Base-by-base conservation (phyloP, 2,113 vertebrate species). In the Circaetus gallicus region DNA sequence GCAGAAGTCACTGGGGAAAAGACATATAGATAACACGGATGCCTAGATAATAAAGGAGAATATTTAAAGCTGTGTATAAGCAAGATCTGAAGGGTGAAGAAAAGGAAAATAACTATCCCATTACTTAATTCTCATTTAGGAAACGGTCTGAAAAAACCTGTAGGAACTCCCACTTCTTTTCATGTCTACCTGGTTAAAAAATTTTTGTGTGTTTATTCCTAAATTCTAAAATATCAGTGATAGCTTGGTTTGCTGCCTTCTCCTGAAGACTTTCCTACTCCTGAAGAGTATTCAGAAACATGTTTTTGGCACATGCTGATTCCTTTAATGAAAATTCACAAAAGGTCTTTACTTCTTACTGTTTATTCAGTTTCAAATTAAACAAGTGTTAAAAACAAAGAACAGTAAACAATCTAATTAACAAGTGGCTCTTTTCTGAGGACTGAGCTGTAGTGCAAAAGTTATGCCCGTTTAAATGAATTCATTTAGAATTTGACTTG, bases 371-470 rank as follows among this genome's bases (percentile, higher is more conserved):
- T 77, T 97, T 94, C 55, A 79, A 62, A 78, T 93, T 61, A 77
- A 90, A 38, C 22, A 82, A 71, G 29, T 72, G 47, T 70, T 89
- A 73, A 90, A 90, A 93, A 66, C 61, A 91, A 94, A 74, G 76
- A 91, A 70, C 32, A 79, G 31, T 89, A 91, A 84, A 93, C 78
- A 76, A 66, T 83, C 71, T 91, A 78, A 92, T 95, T 95, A 93
- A 61, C 28, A 69, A 92, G 34, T n/a, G 58, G 17, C 81, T 72
- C 40, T 86, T 90, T 85, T 91, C 55, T 71, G 65, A 89, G 25
- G 21, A 42, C 34, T 49, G 63, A 84, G 34, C 43, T 74, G 25
- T 66, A 74, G 19, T 82, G 61, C 52, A 95, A 71, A 93, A 93
- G 34, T 79, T 95, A 71, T 62, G 11, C 25, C 56, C 6, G 10